phyloP scores from a whole-genome alignment of 2,797 vertebrate species.

The Eurystomus glaucurus region DNA sequence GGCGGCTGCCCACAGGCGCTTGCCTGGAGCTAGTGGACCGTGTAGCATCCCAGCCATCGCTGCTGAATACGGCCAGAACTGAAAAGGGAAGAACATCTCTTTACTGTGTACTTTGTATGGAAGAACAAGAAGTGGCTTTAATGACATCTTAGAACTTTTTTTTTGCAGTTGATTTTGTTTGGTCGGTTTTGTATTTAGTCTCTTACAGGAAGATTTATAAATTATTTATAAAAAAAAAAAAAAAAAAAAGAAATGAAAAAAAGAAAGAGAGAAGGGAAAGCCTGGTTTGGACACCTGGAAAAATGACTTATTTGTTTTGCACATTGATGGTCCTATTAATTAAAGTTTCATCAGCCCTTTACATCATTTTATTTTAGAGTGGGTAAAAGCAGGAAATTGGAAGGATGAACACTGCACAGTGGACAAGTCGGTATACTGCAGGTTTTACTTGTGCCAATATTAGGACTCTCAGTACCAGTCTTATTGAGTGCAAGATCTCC shows the following conservation, averaged over 20 bases:
- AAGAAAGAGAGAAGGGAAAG: neutral
- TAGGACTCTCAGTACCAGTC: neutral
- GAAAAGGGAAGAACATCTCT: conserved; percentile 11
- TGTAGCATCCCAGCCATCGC: neutral
- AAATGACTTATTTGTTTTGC: conserved; percentile 84
- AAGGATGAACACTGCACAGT: conserved; percentile 14
- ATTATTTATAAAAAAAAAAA: conserved; percentile 84
- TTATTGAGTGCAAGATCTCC: neutral
- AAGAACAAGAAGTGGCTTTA: conserved; percentile 79
- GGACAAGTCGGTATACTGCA: conserved; percentile 11
- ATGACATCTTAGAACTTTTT: conserved; percentile 69
- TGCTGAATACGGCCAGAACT: neutral
- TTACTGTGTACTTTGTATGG: conserved; percentile 65
- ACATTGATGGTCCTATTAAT: conserved; percentile 80
- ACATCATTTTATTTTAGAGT: conserved; percentile 57
- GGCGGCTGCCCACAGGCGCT: neutral
- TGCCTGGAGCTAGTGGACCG: neutral
- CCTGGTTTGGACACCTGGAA: conserved; percentile 60
- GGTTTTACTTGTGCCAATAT: conserved; percentile 10
- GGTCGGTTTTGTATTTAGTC: conserved; percentile 75
- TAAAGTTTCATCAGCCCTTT: conserved; percentile 60
- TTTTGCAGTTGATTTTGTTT: conserved; percentile 49
- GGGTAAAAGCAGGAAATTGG: conserved; percentile 16
- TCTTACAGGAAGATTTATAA: conserved; percentile 81
- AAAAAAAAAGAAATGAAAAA: conserved; percentile 47